phyloP scores from a whole-genome alignment of 1,140 invertebrate genomes.

The Planococcus citri region DNA sequence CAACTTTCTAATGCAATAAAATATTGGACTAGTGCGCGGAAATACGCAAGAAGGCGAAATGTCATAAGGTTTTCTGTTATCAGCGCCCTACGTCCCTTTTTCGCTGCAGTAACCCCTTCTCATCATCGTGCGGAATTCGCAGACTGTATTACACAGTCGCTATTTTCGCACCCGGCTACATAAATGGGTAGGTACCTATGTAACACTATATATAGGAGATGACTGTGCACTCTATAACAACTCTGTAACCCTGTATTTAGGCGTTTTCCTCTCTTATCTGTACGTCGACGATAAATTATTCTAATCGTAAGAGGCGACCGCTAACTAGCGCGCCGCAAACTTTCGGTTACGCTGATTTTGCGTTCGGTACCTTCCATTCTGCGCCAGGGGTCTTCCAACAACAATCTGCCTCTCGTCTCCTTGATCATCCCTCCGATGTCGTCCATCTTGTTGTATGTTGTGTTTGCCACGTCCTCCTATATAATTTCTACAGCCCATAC shows the following conservation, averaged over 20 bases:
- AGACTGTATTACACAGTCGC: background rate
- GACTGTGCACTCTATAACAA: no score
- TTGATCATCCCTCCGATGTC: no score
- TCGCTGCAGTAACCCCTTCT: background rate
- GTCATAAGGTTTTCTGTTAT: slow-evolving; percentile 7
- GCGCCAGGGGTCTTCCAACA: no score
- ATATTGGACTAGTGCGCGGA: background rate
- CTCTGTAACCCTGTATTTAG: background rate
- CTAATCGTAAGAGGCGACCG: background rate
- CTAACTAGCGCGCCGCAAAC: slow-evolving; percentile 5
- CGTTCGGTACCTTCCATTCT: no score
- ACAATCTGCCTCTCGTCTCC: no score
- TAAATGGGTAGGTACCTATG: no score
- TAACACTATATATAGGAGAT: background rate
- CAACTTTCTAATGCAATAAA: slow-evolving; percentile 4
- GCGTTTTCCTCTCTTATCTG: background rate
- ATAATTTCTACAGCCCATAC: no score
- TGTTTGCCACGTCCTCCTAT: no score
- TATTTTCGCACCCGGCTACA: background rate
- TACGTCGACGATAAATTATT: background rate
- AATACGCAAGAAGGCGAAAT: background rate
- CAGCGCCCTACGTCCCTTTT: background rate
- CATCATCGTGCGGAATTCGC: no score
- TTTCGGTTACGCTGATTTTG: background rate
- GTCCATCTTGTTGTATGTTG: no score